These are phyloP conservation scores for Drosophila pachea DNA, from an alignment of 1,140 invertebrate genomes.

Conservation along the genomic window DNA sequence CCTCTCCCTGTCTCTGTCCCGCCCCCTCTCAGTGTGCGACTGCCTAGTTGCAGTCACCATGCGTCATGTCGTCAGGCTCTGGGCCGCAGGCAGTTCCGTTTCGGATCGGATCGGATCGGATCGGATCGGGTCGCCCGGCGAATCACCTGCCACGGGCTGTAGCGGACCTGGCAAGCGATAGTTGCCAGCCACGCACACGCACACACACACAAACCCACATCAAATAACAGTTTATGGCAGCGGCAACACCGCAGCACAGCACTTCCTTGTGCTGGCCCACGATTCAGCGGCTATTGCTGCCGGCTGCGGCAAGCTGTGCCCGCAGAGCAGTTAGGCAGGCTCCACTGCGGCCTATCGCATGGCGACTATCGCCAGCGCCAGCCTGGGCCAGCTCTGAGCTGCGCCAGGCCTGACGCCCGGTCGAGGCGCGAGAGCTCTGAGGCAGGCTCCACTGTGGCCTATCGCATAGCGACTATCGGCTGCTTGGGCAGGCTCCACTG, in stretches of 20 bases:
- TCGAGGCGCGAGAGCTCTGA: too few relatives aligned
- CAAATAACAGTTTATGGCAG: slow-evolving; percentile 71
- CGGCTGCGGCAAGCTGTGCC: slow-evolving; percentile 11
- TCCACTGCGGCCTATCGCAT: background rate
- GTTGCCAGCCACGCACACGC: slow-evolving; percentile 4
- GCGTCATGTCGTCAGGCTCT: slow-evolving; percentile 32
- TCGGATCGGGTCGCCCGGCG: slow-evolving; percentile 17
- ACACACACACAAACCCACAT: slow-evolving; percentile 61
- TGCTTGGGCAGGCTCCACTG: too few relatives aligned
- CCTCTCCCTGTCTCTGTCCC: slow-evolving; percentile 4
- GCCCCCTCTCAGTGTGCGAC: background rate
- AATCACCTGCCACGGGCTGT: slow-evolving; percentile 25
- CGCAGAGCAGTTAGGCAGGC: slow-evolving; percentile 1
- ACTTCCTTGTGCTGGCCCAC: slow-evolving; percentile 39
- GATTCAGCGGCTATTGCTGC: slow-evolving; percentile 16
- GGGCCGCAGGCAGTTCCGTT: slow-evolving; percentile 31
- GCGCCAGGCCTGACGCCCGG: slow-evolving; percentile 16
- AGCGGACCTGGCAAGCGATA: slow-evolving; percentile 6
- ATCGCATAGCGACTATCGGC: background rate
- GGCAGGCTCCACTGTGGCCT: too few relatives aligned
- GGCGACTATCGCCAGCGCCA: background rate
- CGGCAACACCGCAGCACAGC: slow-evolving; percentile 25
- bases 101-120: slow-evolving; percentile 20
- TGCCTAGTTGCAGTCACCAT: slow-evolving; percentile 18
- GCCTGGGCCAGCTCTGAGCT: slow-evolving; percentile 22